phyloP scores from a whole-genome alignment of 2,888 invertebrate species.

The Sminthurides aquaticus region DNA sequence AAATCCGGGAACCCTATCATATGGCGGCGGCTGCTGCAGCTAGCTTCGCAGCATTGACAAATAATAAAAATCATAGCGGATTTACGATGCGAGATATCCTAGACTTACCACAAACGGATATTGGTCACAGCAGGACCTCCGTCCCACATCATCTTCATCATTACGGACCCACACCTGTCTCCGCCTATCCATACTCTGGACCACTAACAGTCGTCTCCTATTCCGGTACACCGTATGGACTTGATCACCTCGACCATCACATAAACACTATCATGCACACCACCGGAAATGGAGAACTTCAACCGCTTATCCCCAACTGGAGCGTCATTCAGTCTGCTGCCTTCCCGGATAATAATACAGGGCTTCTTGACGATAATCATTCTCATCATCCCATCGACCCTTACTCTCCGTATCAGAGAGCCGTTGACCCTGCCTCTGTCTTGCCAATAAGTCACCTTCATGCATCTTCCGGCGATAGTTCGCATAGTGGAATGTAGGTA shows the following conservation, averaged over 20 bases:
- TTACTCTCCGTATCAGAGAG: slow-evolving; percentile 14
- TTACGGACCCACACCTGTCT: background rate
- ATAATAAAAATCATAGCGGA: slow-evolving; percentile 20
- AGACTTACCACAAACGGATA: slow-evolving; percentile 31
- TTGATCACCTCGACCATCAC: slow-evolving; percentile 10
- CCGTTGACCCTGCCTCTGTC: slow-evolving; percentile 13
- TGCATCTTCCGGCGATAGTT: background rate
- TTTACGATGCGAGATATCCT: slow-evolving; percentile 39
- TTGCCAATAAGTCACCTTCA: slow-evolving; percentile 15
- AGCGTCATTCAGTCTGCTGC: slow-evolving; percentile 29
- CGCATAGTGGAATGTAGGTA: background rate
- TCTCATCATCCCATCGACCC: background rate
- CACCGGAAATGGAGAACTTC: background rate
- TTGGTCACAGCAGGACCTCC: slow-evolving; percentile 21
- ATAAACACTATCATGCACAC: background rate
- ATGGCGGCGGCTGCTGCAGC: no score
- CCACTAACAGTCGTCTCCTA: background rate
- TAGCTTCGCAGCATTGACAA: background rate
- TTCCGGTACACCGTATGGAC: background rate
- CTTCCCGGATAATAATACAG: slow-evolving; percentile 9
- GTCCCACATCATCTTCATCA: slow-evolving; percentile 22
- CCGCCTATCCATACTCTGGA: slow-evolving; percentile 14
- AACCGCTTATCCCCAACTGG: slow-evolving; percentile 28
- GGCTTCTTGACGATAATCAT: slow-evolving; percentile 4
- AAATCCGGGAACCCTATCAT: background rate